Evolutionary conservation across 30 jellyfish, hydroid and myxozoan genomes (phyloP).

Genomic region (Morbakka virulenta): DNA sequence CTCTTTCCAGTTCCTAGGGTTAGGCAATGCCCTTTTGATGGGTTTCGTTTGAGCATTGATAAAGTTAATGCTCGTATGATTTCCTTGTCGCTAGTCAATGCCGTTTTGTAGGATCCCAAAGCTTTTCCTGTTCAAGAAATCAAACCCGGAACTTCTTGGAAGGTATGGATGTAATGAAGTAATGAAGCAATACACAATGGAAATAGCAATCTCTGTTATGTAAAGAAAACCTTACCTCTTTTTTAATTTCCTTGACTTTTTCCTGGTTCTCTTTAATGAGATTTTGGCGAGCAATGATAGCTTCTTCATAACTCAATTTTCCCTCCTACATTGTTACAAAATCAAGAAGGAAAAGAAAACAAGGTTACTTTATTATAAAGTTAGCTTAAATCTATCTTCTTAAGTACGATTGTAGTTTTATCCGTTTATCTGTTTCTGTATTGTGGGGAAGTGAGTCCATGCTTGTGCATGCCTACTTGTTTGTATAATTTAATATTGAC

Average conservation of each 20-base stretch:
- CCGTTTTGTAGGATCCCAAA: no score
- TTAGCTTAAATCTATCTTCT: not conserved
- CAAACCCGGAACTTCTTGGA: not conserved
- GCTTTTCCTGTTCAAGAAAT: no score
- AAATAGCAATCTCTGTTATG: not conserved
- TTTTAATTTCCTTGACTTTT: constrained; percentile 65
- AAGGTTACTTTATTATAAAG: not conserved
- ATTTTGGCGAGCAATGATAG: constrained; percentile 74
- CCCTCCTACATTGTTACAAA: constrained; percentile 63
- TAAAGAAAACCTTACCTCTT: constrained; percentile 54
- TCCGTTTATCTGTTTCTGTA: not conserved
- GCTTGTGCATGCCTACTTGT: no score
- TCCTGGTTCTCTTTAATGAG: constrained; percentile 69
- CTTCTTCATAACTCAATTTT: constrained; percentile 86
- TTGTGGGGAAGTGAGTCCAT: not conserved
- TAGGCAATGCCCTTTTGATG: no score
- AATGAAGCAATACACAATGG: no score
- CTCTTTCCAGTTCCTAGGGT: no score
- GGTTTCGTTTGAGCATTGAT: no score
- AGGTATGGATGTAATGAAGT: not conserved
- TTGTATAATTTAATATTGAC: no score
- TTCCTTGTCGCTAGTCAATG: no score
- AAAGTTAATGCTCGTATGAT: no score
- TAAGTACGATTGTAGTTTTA: not conserved
- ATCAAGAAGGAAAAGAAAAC: not conserved